Percentiles rank a stretch among this genome's conserved stretches.
Evolutionary conservation across 1,140 invertebrate genomes (phyloP).

Genomic region (Wasmannia auropunctata): DNA sequence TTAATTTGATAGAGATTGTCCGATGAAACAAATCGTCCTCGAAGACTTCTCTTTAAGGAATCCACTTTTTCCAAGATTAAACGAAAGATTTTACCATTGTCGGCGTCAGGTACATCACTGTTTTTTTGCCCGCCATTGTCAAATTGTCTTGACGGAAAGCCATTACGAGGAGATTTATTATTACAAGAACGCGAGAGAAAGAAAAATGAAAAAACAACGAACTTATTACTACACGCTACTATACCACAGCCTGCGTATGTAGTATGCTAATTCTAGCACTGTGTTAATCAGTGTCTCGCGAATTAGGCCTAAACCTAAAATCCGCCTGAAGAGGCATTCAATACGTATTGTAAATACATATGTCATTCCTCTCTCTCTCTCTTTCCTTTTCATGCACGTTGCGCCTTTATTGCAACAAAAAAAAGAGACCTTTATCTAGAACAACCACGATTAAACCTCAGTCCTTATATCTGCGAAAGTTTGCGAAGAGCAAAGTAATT

Average conservation of each 20-base stretch:
- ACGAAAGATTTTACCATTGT: not conserved
- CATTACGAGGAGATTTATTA: not conserved
- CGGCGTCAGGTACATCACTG: not conserved
- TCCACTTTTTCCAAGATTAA: not conserved
- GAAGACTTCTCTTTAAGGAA: not conserved
- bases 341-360: constrained; percentile 54
- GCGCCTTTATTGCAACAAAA: constrained; percentile 61
- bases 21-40: constrained; percentile 4
- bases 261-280: constrained; percentile 64
- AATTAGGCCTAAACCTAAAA: constrained; percentile 70
- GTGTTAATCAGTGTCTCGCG: constrained; percentile 66
- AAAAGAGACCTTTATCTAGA: constrained; percentile 50
- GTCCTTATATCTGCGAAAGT: constrained; percentile 62
- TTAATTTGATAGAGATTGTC: not conserved
- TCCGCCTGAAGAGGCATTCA: constrained; percentile 48
- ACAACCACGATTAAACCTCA: constrained; percentile 50
- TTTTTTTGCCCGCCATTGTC: constrained; percentile 20
- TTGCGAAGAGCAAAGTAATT: constrained; percentile 39
- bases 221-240: constrained; percentile 65
- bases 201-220: constrained; percentile 59
- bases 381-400: constrained; percentile 67
- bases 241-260: constrained; percentile 59
- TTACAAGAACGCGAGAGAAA: constrained; percentile 1
- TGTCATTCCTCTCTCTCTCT: constrained; percentile 47
- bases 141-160: constrained; percentile 29